phyloP scores from a whole-genome alignment of 2,888 invertebrate species.

The Metallyticus violacea region DNA sequence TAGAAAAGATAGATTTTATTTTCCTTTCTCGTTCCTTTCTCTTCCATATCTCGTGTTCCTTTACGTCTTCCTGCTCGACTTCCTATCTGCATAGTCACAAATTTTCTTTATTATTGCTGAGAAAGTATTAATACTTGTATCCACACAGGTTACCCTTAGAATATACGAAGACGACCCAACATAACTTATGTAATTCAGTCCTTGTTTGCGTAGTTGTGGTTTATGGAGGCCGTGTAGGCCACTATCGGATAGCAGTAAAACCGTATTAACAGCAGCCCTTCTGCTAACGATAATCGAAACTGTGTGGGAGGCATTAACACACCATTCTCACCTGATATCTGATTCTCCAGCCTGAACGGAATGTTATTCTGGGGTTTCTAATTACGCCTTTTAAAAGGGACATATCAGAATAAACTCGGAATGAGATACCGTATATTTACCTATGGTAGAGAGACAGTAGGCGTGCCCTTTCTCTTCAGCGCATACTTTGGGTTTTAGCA shows the following conservation, averaged over 20 bases:
- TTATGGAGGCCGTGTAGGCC: background rate
- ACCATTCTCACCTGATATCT: background rate
- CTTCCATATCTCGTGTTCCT: too few relatives aligned
- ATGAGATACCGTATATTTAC: background rate
- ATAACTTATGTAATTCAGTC: background rate
- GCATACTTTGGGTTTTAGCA: too few relatives aligned
- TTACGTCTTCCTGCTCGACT: too few relatives aligned
- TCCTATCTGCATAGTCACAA: too few relatives aligned
- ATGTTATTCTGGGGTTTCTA: background rate
- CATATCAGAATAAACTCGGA: background rate
- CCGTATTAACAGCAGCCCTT: background rate
- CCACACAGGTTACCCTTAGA: too few relatives aligned
- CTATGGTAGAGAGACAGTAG: fast-evolving
- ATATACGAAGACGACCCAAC: too few relatives aligned
- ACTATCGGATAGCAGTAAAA: background rate
- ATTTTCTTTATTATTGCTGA: too few relatives aligned
- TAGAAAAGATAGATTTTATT: too few relatives aligned
- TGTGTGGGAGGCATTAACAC: background rate
- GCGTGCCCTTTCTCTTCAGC: too few relatives aligned
- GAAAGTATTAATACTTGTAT: too few relatives aligned
- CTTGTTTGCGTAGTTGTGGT: background rate
- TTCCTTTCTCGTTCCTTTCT: too few relatives aligned
- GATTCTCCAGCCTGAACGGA: background rate
- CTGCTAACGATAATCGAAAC: background rate
- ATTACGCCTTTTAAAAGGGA: background rate